Conservation (phyloP, 1,140 invertebrate species). For the Panagrolaimus sp. region DNA sequence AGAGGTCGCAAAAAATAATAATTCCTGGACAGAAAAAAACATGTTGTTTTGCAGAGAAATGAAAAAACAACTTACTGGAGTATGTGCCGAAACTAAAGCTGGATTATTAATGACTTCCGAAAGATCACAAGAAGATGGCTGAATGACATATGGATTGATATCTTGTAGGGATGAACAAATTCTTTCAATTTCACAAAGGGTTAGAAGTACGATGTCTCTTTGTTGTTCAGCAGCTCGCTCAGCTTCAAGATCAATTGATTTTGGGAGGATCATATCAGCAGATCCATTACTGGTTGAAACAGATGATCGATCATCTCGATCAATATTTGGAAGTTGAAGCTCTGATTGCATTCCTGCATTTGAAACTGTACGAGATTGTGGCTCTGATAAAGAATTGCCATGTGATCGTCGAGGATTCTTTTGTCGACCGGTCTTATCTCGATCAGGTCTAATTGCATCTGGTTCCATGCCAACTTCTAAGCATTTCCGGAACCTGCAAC, state of each 20-base stretch:
- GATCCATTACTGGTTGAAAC: not conserved
- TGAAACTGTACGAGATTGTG: slow-evolving; percentile 1
- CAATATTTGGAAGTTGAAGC: slow-evolving; percentile 9
- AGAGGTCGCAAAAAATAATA: no score
- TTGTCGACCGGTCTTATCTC: slow-evolving; percentile 55
- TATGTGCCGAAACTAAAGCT: not conserved
- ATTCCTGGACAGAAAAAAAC: no score
- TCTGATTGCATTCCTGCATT: not conserved
- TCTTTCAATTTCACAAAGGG: slow-evolving; percentile 45
- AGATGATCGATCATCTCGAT: not conserved
- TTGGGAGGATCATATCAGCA: slow-evolving; percentile 55
- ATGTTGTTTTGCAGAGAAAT: not conserved
- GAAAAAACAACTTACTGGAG: slow-evolving; percentile 10
- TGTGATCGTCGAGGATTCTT: slow-evolving; percentile 48
- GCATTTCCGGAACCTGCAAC: slow-evolving; percentile 63
- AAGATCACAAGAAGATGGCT: slow-evolving; percentile 7
- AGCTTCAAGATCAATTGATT: not conserved
- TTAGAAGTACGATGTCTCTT: slow-evolving; percentile 27
- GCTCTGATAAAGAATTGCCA: not conserved
- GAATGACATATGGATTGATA: not conserved
- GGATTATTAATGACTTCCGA: not conserved
- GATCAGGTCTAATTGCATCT: slow-evolving; percentile 59
- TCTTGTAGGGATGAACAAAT: slow-evolving; percentile 37
- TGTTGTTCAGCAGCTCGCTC: slow-evolving; percentile 23
- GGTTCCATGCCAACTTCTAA: slow-evolving; percentile 64